Evolutionary conservation across 2,888 invertebrate genomes (phyloP), one percentile per base, ranked within the genome.

Genomic region (Xanthorhoe designata): DNA sequence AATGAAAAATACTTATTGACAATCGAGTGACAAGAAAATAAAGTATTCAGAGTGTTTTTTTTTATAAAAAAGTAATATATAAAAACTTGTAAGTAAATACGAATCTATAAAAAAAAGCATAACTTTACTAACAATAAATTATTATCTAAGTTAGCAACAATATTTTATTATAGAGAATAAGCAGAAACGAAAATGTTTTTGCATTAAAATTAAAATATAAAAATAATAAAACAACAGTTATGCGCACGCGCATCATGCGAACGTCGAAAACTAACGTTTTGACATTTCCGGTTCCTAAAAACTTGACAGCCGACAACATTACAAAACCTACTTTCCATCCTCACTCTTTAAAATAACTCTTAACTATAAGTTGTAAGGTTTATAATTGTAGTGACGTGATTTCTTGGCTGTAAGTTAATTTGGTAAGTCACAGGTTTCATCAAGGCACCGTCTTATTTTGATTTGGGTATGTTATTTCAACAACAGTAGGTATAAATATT

Each of bases 281-380:
- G 88, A 88, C 86, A 75, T 88, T 88, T 89, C 89, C 88, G 88
- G 85, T 86, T 84, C 82, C 84, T 85, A 82, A 85, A 81, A 84
- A 83, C 79, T 77, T 80, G 82, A 87, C 85, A 75, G 82, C 78
- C 70, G 71, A 81, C 78, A 58, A 78, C 75, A 72, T 75, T 76
- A 62, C 68, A 64, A 35, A 64, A 15, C 56, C 50, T 24, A 58
- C 55, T 17, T 0, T 9, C 7, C 52, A 35, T 45, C 29, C 2
- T 24, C 29, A 18, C 50, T 19, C 18, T 32, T 8, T 60, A 17
- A 17, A 29, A 52, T 52, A 54, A 51, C 47, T 71, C 66, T 64
- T 79, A 78, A 24, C 70, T 19, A 0, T 0, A 0, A 49, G n/a
- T 9, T 0, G 45, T 71, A 75, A 66, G 69, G 69, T 63, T 66